phyloP scores from a whole-genome alignment of 2,888 invertebrate species.

The Hecatera dysodea region DNA sequence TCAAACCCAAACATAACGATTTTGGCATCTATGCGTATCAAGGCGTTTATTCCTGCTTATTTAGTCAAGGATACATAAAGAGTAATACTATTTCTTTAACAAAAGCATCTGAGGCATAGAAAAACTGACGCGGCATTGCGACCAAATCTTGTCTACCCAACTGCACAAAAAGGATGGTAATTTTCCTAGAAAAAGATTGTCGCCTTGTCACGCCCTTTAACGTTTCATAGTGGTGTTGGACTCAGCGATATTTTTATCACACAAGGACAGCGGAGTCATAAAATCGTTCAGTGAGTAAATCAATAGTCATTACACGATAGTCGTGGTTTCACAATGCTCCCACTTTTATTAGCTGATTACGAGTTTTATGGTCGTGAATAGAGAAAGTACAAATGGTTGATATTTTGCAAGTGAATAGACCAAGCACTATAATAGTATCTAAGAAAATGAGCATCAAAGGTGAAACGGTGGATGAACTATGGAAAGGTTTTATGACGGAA shows the following conservation, averaged over 20 bases:
- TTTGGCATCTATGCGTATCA: too few species aligned
- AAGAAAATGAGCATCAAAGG: too few species aligned
- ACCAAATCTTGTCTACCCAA: neutral
- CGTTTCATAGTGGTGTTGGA: neutral
- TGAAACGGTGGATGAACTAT: too few species aligned
- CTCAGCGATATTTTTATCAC: constrained; percentile 40
- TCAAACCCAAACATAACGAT: too few species aligned
- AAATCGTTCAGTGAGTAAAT: constrained; percentile 41
- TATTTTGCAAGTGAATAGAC: too few species aligned
- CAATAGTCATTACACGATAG: constrained; percentile 30
- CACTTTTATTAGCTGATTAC: constrained; percentile 8
- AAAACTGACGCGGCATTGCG: too few species aligned
- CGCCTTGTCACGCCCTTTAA: neutral
- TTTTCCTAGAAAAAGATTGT: neutral
- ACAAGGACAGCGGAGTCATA: constrained; percentile 24
- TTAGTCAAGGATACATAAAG: too few species aligned
- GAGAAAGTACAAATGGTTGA: neutral
- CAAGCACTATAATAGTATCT: too few species aligned
- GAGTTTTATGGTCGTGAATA: neutral
- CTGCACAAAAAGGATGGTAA: neutral
- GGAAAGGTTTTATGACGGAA: too few species aligned
- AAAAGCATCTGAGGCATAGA: too few species aligned
- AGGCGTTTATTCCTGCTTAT: too few species aligned
- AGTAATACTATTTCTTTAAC: too few species aligned
- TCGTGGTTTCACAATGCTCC: neutral